Evolutionary conservation across 1,140 invertebrate species (phyloP), one percentile per base, ranked within the genome.

Genomic region (Drusus annulatus): DNA sequence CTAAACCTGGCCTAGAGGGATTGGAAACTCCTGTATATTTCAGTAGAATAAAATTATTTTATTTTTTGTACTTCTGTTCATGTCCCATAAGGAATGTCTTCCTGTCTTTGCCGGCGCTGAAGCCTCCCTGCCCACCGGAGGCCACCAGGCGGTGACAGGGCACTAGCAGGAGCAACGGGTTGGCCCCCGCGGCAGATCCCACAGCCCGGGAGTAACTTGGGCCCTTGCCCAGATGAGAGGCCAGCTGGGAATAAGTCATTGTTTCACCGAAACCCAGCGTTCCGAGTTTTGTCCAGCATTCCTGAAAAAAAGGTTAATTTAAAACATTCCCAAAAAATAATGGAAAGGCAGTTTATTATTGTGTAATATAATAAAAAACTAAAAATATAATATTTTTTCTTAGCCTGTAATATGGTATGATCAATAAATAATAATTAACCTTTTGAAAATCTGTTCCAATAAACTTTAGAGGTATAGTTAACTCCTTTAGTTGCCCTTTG

Each of bases 81-180:
- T 87, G 87, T 45, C 86, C 71, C 69, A 90, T 51, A 21, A 89
- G 84, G 86, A 85, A 87, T 62, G 86, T 85, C 78, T 90, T 90
- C 17, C 86, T 82, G 54, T 89, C 85, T 5, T 85, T 25, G 2
- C 89, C 88, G 85, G 85, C 81, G 74, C 85, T 87, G 62, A 87
- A 89, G 3, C 88, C 88, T 28, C 88, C 88, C 45, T 86, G 86
- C 8, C 69, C 78, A 31, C 58, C 63, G 16, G 85, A 82, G 51
- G 86, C 87, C 6, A 89, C 84, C 8, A 89, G 13, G 78, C 88
- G 81, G 56, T 89, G 89, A 78, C 89, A 89, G 2, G 89, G 88
- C 31, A 89, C 85, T 2, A 89, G 81, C 45, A 90, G 79, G 3
- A 89, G 16, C 65, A 88, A 86, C 17, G 85, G 80, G 83, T 90